Evolutionary conservation across 1,140 invertebrate genomes (phyloP).

Genomic region (Habropoda laboriosa): DNA sequence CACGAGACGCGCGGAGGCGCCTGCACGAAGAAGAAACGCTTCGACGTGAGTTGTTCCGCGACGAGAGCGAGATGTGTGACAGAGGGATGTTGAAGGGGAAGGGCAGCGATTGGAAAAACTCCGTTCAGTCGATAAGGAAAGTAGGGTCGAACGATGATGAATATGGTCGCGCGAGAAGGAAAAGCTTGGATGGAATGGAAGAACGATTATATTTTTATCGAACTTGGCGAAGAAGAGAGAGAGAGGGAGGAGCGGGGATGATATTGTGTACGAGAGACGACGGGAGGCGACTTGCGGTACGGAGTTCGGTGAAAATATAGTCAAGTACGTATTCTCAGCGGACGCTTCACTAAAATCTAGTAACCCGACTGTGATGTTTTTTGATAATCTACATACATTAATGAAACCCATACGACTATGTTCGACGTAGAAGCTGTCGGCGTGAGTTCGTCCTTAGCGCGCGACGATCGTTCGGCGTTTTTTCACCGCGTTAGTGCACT

Average conservation of each 20-base stretch:
- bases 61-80: neutral
- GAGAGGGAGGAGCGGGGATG: neutral
- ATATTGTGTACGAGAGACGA: neutral
- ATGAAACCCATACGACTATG: constrained; percentile 58
- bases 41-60: neutral
- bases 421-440: constrained; percentile 46
- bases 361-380: constrained; percentile 76
- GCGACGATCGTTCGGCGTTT: constrained; percentile 31
- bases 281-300: neutral
- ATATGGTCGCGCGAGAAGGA: neutral
- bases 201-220: constrained; percentile 4
- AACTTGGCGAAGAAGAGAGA: neutral
- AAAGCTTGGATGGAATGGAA: neutral
- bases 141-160: neutral
- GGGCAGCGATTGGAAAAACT: no score
- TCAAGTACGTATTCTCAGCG: constrained; percentile 12
- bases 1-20: neutral
- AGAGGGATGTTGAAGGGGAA: neutral
- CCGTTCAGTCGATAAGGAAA: neutral
- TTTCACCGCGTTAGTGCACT: constrained; percentile 5
- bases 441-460: constrained; percentile 24
- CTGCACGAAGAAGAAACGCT: constrained; percentile 7
- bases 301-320: neutral
- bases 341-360: constrained; percentile 66
- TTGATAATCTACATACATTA: constrained; percentile 73